Evolutionary conservation across 2,113 vertebrate species (phyloP).

Genomic region (Nibea albiflora): DNA sequence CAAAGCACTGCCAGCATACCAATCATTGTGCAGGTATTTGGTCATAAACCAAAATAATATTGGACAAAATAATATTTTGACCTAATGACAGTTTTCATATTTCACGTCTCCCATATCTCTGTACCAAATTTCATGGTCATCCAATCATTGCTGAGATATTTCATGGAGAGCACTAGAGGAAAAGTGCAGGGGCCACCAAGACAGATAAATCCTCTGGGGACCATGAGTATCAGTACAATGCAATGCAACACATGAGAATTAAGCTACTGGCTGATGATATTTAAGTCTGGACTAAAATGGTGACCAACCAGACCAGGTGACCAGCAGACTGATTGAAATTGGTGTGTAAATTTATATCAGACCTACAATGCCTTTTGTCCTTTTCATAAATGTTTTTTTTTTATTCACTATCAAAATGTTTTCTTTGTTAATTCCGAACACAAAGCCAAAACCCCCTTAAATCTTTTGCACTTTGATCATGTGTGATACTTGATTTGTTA

Average conservation of each 20-base stretch:
- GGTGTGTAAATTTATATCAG: background rate
- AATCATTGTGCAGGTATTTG: background rate
- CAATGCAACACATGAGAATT: background rate
- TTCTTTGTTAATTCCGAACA: conserved; percentile 5
- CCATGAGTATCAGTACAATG: background rate
- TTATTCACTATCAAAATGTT: background rate
- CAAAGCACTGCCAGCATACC: background rate
- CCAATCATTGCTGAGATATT: background rate
- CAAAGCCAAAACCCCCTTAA: background rate
- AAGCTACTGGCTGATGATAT: too few relatives aligned
- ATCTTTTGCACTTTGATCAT: background rate
- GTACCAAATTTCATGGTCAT: background rate
- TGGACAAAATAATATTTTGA: background rate
- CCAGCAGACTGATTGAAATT: too few relatives aligned
- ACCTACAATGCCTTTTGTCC: background rate
- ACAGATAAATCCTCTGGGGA: background rate
- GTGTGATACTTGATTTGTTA: conserved; percentile 27
- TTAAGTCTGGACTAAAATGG: background rate
- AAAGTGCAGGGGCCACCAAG: background rate
- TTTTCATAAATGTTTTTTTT: background rate
- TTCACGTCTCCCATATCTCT: background rate
- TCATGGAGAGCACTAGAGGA: background rate
- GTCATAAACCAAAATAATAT: background rate
- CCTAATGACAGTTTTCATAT: too few relatives aligned
- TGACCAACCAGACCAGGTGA: background rate